Evolutionary conservation across 2,888 invertebrate genomes (phyloP).

Genomic region (Microctonus brassicae): DNA sequence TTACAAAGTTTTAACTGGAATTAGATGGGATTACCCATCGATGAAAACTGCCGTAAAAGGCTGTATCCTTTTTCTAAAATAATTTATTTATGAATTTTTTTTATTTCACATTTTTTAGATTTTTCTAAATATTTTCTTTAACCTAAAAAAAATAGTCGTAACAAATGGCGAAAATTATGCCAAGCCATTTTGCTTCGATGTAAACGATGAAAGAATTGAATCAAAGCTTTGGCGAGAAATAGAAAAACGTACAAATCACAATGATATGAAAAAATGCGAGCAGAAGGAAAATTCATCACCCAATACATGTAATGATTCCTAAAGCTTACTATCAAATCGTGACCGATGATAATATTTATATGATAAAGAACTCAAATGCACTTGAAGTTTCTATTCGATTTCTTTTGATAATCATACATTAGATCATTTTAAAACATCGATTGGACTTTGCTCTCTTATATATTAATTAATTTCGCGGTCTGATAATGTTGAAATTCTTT

Average conservation of each 20-base stretch:
- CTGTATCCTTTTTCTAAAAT: conserved; percentile 53
- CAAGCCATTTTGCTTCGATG: conserved; percentile 48
- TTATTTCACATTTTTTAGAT: background rate
- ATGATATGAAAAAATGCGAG: conserved; percentile 10
- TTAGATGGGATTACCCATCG: conserved; percentile 51
- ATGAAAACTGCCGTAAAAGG: conserved; percentile 44
- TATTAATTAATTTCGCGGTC: background rate
- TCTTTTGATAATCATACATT: background rate
- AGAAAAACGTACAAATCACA: conserved; percentile 10
- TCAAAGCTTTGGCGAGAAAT: conserved; percentile 54
- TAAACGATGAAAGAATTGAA: conserved; percentile 39
- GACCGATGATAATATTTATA: background rate
- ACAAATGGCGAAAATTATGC: conserved; percentile 52
- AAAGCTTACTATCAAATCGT: background rate
- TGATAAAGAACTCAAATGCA: too few relatives aligned
- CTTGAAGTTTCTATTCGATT: background rate
- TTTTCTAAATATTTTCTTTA: background rate
- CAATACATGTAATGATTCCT: conserved; percentile 22
- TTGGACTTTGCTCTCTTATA: background rate
- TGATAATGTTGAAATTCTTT: conserved; percentile 29
- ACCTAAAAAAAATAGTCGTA: conserved; percentile 46
- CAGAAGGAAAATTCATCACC: conserved; percentile 45
- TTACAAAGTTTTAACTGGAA: conserved; percentile 50
- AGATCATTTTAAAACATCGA: background rate
- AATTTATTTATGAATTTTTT: conserved; percentile 19